Percentiles rank a stretch among this genome's conserved stretches.
Conservation (phyloP, 2,797 vertebrate species). For the Acrocephalus scirpaceus region DNA sequence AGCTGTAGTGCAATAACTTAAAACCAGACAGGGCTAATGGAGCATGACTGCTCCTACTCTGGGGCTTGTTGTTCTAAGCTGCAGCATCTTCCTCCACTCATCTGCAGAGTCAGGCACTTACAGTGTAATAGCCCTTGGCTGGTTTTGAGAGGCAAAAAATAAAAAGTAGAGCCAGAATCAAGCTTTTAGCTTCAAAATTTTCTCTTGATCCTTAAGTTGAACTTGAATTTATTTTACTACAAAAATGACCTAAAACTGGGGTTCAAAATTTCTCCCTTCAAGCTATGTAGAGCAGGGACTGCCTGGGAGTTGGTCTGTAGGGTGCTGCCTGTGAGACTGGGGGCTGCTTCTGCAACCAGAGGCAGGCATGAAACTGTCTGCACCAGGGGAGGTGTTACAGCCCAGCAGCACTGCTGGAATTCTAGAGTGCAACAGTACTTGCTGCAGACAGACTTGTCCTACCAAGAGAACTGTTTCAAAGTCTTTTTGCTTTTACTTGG, state of each 20-base stretch:
- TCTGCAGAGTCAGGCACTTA: neutral
- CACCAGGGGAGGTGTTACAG: neutral
- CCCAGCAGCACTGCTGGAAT: neutral
- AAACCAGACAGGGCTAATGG: constrained; percentile 29
- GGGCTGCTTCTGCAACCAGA: neutral
- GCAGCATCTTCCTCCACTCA: neutral
- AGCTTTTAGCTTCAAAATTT: neutral
- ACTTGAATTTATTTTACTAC: neutral
- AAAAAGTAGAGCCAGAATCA: neutral
- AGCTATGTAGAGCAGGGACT: neutral
- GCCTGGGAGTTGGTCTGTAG: neutral
- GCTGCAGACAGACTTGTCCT: neutral
- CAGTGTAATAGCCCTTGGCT: neutral
- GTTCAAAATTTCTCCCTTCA: neutral
- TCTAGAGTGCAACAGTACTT: neutral
- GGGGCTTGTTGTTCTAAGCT: neutral
- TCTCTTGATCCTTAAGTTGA: neutral
- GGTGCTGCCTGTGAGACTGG: neutral
- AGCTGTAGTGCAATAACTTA: constrained; percentile 37
- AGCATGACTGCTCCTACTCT: neutral
- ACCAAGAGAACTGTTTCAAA: neutral
- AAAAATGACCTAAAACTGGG: neutral
- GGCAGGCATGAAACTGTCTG: neutral
- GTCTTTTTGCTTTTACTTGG: neutral
- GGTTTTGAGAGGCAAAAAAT: neutral